Evolutionary conservation across 2,113 vertebrate species (phyloP).

Genomic region (Platysteira castanea): DNA sequence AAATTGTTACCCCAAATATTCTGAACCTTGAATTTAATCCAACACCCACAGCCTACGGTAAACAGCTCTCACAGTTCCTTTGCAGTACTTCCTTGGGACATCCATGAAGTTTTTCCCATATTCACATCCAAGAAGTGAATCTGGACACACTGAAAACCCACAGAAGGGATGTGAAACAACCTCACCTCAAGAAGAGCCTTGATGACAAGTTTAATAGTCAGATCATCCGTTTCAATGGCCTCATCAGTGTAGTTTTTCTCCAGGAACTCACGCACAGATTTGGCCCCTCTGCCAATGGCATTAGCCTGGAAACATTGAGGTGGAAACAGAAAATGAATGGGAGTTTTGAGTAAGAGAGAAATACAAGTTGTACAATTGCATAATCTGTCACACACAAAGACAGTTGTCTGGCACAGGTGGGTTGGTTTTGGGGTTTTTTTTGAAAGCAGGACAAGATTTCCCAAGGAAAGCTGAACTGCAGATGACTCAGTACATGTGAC

Average conservation of each 20-base stretch:
- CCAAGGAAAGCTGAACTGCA: not conserved
- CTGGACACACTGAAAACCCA: not conserved
- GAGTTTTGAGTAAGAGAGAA: not conserved
- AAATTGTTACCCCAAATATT: not conserved
- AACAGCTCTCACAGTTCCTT: not conserved
- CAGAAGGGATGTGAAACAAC: not conserved
- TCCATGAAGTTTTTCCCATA: accelerated
- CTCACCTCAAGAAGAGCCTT: constrained; percentile 83
- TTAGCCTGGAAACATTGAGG: constrained; percentile 73
- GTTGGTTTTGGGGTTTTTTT: not conserved
- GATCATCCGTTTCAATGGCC: constrained; percentile 82
- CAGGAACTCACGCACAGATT: constrained; percentile 85
- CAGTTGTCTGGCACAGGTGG: not conserved
- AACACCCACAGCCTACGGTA: not conserved
- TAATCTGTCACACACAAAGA: not conserved
- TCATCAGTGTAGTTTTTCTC: constrained; percentile 87
- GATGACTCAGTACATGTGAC: not conserved
- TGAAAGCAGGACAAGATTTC: not conserved
- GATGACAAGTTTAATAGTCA: constrained; percentile 83
- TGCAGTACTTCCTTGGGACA: no score
- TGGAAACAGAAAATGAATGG: not conserved
- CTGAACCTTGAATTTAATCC: not conserved
- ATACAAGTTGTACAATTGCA: not conserved
- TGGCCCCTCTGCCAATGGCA: constrained; percentile 84
- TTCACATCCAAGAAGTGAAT: not conserved